Base-by-base conservation (phyloP, 2,113 vertebrate species). In the Sprattus sprattus region DNA sequence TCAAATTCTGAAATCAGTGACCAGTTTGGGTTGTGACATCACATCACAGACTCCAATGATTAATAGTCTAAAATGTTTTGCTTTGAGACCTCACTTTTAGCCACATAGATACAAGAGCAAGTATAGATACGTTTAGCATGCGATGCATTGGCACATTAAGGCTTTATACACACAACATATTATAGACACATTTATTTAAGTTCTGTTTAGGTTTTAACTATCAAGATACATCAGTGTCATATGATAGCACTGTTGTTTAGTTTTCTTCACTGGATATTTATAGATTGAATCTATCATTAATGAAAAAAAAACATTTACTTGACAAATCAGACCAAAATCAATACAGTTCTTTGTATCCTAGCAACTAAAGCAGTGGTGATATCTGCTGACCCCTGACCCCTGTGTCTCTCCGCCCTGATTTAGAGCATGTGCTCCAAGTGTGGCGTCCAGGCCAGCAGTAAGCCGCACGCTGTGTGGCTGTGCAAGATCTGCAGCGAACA, bases 401-500 rank as follows among this genome's bases (percentile, higher is more conserved):
- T 78, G 11, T 75, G 60, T 13, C 11, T 0, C 86, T 88, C 32
- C 82, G 80, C 50, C 84, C 22, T 75, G 15, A 81, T 45, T n/a
- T 92, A 99, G 98, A 97, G 96, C 0, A 97, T 98, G 92, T 99
- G 98, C 91, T 97, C 96, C 89, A 99, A 98, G 90, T 99, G 98
- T 7, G 97, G 98, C 0, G 94, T 97, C 71, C 95, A 99, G 94
- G 96, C 93, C 80, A 95, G 96, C 94, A 97, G 94, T 88, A 95
- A 95, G 3, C 97, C 96, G 0, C 96, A 95, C 0, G 90, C 97
- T 3, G 94, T 99, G 89, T 99, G 98, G 98, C 96, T 99, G 7
- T 99, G 98, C 94, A 99, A 97, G 95, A 99, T 99, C 94, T 99
- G 98, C 95, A 95, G 96, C 2, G 98, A 99, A 91, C 98, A 99